Evolutionary conservation across 2,797 vertebrate species (phyloP), one percentile per base, ranked within the genome.

Genomic region (Cryptoprocta ferox): DNA sequence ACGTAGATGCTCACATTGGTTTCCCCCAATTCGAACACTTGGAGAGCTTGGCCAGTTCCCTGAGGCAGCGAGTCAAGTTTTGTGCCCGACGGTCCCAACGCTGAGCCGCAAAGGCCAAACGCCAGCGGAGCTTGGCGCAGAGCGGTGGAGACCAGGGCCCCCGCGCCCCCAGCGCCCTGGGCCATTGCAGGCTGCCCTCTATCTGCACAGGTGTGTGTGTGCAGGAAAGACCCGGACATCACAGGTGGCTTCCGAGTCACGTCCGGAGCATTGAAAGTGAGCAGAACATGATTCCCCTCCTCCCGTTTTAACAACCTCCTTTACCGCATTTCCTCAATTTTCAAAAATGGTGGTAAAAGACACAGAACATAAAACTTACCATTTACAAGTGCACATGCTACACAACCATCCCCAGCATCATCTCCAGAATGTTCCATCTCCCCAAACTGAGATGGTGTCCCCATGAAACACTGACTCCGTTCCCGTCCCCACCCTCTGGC

Each of bases 331-430:
- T 56, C 15, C 5, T 48, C n/a, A n/a, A n/a, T n/a, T n/a, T n/a
- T 66, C 4, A 35, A 66, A 48, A 3, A 5, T 11, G 8, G 32
- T 26, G 59, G 81, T n/a, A 1, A 28, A 53, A 70, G 14, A 37
- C 45, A 50, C 32, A 1, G 1, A 39, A 35, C 2, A 6, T 11
- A 32, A 24, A 66, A 50, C 0, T 6, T 16, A 24, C 42, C 42
- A 0, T 10, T 15, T 45, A 24, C n/a, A 15, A 24, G 63, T 5
- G 28, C 30, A 3, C 19, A 5, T 11, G 28, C 30, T 32, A 61
- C 3, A 11, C 2, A 30, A 4, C 6, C 48, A 5, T 39, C n/a
- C 2, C 35, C 66, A 21, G 16, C 35, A 0, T 8, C 83, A 5
- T 32, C 19, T 88, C 53, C 37, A 28, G 37, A 88, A 61, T 4